Conservation (phyloP, 2,113 vertebrate species). For the Sceloporus undulatus region DNA sequence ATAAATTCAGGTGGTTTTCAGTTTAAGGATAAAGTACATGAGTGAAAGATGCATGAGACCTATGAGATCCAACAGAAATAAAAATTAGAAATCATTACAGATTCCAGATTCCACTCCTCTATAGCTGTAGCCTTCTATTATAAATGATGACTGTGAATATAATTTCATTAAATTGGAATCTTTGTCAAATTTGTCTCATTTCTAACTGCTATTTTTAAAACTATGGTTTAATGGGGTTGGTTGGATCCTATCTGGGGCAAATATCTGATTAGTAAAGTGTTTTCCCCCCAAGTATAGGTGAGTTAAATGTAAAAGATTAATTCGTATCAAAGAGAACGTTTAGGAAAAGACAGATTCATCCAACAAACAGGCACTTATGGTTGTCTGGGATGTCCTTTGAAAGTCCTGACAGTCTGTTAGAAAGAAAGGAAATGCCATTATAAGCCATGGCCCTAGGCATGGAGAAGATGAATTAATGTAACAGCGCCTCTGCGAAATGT, state of each 20-base stretch:
- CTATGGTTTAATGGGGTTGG: neutral
- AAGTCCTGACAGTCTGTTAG: constrained; percentile 73
- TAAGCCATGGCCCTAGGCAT: constrained; percentile 72
- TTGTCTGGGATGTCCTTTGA: constrained; percentile 74
- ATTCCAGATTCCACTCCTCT: neutral
- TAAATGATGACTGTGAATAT: neutral
- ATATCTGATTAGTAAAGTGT: neutral
- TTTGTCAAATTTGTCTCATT: neutral
- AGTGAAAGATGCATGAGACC: too few relatives aligned
- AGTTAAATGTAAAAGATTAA: constrained; percentile 67
- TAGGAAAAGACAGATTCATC: constrained; percentile 65
- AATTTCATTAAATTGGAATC: neutral
- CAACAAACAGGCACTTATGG: constrained; percentile 69
- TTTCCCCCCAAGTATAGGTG: neutral
- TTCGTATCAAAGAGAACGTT: constrained; percentile 74
- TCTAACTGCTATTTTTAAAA: neutral
- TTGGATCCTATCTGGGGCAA: neutral
- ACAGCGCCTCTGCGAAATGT: constrained; percentile 60
- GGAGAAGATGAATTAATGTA: constrained; percentile 72
- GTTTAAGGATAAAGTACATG: neutral
- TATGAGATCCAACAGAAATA: neutral
- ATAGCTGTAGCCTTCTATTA: neutral
- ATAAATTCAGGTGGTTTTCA: neutral
- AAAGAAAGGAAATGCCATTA: constrained; percentile 74
- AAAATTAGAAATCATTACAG: neutral